Conservation (phyloP, 2,888 invertebrate genomes). For the Orthosia cruda region DNA sequence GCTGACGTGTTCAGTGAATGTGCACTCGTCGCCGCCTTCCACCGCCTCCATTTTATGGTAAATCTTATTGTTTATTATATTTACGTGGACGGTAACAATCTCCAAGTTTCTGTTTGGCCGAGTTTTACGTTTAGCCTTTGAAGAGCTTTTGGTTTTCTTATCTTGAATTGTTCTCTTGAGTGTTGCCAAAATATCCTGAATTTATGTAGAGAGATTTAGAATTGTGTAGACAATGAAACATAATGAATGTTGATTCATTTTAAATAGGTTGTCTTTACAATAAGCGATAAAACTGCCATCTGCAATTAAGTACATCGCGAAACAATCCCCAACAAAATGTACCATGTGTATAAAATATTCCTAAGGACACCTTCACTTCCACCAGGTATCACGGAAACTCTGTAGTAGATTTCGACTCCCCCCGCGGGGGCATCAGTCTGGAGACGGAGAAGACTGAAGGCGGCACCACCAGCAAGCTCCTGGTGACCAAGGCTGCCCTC, state of each 20-base stretch:
- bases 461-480: conserved; percentile 96
- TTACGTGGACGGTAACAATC: conserved; percentile 32
- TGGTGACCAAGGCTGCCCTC: conserved; percentile 96
- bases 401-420: conserved; percentile 96
- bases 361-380: too few species aligned
- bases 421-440: conserved; percentile 96
- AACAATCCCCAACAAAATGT: too few species aligned
- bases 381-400: conserved; percentile 95
- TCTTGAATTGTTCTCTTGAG: background rate
- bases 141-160: conserved; percentile 2
- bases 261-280: background rate
- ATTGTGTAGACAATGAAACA: too few species aligned
- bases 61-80: conserved; percentile 74
- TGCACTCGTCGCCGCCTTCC: conserved; percentile 95
- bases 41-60: conserved; percentile 94
- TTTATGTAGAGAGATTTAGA: too few species aligned
- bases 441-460: conserved; percentile 97
- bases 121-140: conserved; percentile 21
- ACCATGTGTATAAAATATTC: too few species aligned
- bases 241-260: background rate
- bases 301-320: background rate
- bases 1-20: conserved; percentile 96
- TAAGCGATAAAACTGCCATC: background rate
- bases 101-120: conserved; percentile 40
- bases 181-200: background rate